Percentiles rank a stretch among this genome's conserved stretches.
phyloP scores from a whole-genome alignment of 2,113 vertebrate species.

The Bubo scandiacus region DNA sequence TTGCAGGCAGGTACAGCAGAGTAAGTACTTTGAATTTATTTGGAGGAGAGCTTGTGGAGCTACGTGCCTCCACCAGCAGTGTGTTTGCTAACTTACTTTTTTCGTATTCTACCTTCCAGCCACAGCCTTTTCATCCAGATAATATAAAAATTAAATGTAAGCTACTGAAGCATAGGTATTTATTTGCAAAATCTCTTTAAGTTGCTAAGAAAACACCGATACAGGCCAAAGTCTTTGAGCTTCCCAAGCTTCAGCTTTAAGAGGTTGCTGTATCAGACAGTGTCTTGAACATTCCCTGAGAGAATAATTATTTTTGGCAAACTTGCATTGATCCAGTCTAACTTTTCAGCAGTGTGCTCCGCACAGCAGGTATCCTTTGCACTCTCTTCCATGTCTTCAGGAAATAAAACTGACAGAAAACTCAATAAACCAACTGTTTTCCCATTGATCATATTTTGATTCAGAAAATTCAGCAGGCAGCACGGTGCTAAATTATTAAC shows the following conservation, averaged over 20 bases:
- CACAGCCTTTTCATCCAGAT: background rate
- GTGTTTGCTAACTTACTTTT: background rate
- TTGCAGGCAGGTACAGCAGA: background rate
- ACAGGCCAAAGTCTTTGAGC: conserved; percentile 32
- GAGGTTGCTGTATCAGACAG: conserved; percentile 74
- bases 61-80: background rate
- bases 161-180: background rate
- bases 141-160: background rate
- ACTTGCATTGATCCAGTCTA: conserved; percentile 82
- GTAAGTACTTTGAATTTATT: background rate
- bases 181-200: background rate
- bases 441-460: conserved; percentile 84
- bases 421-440: conserved; percentile 88
- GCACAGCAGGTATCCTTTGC: conserved; percentile 5
- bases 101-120: background rate
- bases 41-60: background rate
- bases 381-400: conserved; percentile 78
- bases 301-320: conserved; percentile 88
- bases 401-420: conserved; percentile 76
- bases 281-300: conserved; percentile 71
- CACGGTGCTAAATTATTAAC: conserved; percentile 83
- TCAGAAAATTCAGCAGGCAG: conserved; percentile 75
- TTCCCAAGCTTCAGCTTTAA: conserved; percentile 60
- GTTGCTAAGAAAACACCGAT: background rate
- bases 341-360: conserved; percentile 34